Conservation (phyloP, 2,888 invertebrate species). For the Dynastes hyllus region DNA sequence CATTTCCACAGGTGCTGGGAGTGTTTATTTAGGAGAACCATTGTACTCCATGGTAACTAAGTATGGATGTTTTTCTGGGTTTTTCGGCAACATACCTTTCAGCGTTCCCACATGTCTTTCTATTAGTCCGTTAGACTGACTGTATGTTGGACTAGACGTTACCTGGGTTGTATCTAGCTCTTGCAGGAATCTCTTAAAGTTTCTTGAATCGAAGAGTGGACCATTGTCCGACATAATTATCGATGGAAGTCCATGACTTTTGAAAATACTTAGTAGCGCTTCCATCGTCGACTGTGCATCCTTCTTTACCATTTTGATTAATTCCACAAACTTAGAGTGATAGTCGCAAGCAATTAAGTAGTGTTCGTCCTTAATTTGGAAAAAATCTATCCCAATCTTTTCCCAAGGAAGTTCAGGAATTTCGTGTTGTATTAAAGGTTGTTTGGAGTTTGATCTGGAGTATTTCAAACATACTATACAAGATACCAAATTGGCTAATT, state of each 20-base stretch:
- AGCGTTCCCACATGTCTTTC: not conserved
- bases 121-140: constrained; percentile 7
- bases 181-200: constrained; percentile 9
- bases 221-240: constrained; percentile 1
- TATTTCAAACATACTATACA: not conserved
- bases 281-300: not conserved
- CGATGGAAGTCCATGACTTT: not conserved
- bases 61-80: not conserved
- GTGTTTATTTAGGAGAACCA: not conserved
- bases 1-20: constrained; percentile 14
- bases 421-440: not conserved
- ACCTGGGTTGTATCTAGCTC: not conserved
- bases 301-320: constrained; percentile 3
- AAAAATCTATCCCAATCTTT: not conserved
- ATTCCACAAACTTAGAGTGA: constrained; percentile 18
- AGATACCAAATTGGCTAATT: not conserved
- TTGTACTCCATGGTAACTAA: constrained; percentile 1
- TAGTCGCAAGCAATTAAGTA: not conserved
- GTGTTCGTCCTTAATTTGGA: not conserved
- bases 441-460: not conserved
- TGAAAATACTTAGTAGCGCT: not conserved
- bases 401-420: constrained; percentile 2
- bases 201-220: not conserved
- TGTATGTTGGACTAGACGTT: not conserved
- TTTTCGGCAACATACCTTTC: not conserved